Evolutionary conservation across 2,113 vertebrate genomes (phyloP).

Genomic region (Corythoichthys intestinalis): DNA sequence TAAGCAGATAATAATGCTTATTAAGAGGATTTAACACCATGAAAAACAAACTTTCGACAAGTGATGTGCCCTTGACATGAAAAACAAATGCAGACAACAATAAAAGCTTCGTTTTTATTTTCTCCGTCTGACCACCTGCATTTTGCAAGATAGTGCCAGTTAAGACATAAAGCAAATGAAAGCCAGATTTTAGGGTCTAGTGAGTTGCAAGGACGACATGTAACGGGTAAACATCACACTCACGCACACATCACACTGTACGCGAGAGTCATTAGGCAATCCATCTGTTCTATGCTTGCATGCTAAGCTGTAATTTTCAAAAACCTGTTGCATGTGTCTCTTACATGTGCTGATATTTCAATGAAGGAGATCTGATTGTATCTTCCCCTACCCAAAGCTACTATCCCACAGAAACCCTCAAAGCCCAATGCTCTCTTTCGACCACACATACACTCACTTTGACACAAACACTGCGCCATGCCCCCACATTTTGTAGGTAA

Average conservation of each 20-base stretch:
- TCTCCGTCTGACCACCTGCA: conserved; percentile 64
- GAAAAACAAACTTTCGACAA: conserved; percentile 31
- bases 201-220: conserved; percentile 46
- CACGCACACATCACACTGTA: conserved; percentile 70
- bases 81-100: conserved; percentile 40
- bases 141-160: conserved; percentile 55
- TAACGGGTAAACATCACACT: conserved; percentile 64
- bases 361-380: conserved; percentile 70
- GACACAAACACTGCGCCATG: conserved; percentile 49
- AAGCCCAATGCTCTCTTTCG: conserved; percentile 71
- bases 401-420: conserved; percentile 47
- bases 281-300: conserved; percentile 80
- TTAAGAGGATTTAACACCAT: conserved; percentile 4
- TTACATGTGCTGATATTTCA: conserved; percentile 67
- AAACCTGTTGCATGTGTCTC: conserved; percentile 70
- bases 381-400: conserved; percentile 58
- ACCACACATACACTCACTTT: conserved; percentile 59
- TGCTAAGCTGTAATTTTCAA: conserved; percentile 78
- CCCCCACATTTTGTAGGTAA: conserved; percentile 72
- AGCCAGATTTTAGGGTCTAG: conserved; percentile 62
- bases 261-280: conserved; percentile 73
- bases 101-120: conserved; percentile 22
- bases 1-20: conserved; percentile 8
- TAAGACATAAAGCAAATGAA: conserved; percentile 69
- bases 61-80: conserved; percentile 18